These are phyloP conservation scores for Eilema griseolum DNA, from an alignment of 2,888 invertebrate species.

Conservation along the genomic window DNA sequence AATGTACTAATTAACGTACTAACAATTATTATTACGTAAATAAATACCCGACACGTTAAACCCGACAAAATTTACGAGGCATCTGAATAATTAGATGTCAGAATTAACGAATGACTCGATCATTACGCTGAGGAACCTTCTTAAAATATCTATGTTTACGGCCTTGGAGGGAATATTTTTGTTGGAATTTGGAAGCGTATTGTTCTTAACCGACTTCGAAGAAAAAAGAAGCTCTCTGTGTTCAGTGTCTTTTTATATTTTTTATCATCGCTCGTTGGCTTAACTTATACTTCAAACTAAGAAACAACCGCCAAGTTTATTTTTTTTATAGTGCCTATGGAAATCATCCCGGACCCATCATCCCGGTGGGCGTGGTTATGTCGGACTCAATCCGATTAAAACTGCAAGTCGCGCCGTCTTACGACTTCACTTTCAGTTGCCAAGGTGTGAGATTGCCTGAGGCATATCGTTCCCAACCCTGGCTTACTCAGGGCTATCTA, in stretches of 20 bases:
- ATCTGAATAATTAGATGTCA: conserved; percentile 40
- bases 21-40: conserved; percentile 58
- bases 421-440: too few species aligned
- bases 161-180: background rate
- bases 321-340: too few species aligned
- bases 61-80: conserved; percentile 34
- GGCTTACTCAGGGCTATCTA: too few species aligned
- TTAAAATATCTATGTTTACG: background rate
- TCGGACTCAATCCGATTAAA: too few species aligned
- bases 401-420: too few species aligned
- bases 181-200: background rate
- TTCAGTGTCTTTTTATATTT: background rate
- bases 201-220: background rate
- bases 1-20: conserved; percentile 54
- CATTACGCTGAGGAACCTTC: conserved; percentile 21
- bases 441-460: too few species aligned
- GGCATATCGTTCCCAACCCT: too few species aligned
- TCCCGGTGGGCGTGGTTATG: too few species aligned
- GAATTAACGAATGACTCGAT: conserved; percentile 34
- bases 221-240: background rate
- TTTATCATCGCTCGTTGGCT: too few species aligned
- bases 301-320: too few species aligned
- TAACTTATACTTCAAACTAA: too few species aligned
- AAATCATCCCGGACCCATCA: too few species aligned
- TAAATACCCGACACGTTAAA: conserved; percentile 48